Conservation (phyloP, 2,888 invertebrate species). For the Chalcis sispes region DNA sequence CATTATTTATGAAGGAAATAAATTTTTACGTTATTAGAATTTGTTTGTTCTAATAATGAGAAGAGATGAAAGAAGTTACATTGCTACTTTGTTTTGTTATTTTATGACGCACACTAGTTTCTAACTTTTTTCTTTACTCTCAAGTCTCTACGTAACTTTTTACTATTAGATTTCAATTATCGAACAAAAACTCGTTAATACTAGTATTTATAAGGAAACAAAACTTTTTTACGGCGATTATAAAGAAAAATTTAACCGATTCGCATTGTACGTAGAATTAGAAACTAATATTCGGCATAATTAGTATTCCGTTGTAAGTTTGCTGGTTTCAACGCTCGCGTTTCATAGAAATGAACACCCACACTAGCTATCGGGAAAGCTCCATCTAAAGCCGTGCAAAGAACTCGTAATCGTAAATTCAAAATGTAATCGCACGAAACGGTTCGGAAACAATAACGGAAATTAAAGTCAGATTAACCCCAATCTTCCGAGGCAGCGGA, state of each 20-base stretch:
- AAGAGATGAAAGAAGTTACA: no score
- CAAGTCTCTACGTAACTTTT: no score
- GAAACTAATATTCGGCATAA: slow-evolving; percentile 41
- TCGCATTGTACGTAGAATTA: slow-evolving; percentile 32
- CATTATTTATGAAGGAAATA: no score
- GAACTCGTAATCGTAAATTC: slow-evolving; percentile 53
- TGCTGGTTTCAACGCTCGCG: background rate
- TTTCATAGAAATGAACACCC: slow-evolving; percentile 39
- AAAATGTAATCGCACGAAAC: slow-evolving; percentile 45
- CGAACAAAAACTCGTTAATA: background rate
- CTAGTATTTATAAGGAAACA: background rate
- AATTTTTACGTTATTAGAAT: no score
- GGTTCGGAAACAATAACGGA: slow-evolving; percentile 50
- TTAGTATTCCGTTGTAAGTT: slow-evolving; percentile 8
- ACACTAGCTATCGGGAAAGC: slow-evolving; percentile 30
- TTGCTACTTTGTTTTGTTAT: background rate
- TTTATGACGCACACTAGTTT: background rate
- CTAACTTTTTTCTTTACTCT: no score
- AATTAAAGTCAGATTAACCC: slow-evolving; percentile 55
- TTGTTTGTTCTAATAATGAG: no score
- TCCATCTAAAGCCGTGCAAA: slow-evolving; percentile 3
- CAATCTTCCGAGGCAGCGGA: slow-evolving; percentile 28
- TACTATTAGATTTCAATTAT: background rate
- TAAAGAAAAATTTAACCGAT: slow-evolving; percentile 13
- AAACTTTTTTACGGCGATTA: slow-evolving; percentile 14